Conservation (phyloP, 2,797 vertebrate genomes). For the Okamejei kenojei region DNA sequence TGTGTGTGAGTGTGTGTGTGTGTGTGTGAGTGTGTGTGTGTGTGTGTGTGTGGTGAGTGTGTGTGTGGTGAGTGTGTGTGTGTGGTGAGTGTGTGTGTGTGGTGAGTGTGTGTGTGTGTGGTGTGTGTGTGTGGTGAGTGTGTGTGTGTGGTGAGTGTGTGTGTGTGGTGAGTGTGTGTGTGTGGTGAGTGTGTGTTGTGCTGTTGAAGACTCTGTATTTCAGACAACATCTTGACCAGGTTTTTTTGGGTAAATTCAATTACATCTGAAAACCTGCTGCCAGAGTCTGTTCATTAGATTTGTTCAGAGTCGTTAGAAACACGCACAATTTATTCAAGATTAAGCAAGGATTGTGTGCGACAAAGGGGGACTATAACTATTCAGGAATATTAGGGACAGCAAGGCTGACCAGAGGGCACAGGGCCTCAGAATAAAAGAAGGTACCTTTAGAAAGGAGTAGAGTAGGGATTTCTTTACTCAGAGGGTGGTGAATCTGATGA, state of each 20-base stretch:
- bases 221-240: background rate
- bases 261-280: background rate
- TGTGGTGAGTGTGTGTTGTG: background rate
- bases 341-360: background rate
- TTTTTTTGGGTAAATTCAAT: background rate
- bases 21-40: background rate
- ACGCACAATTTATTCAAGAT: background rate
- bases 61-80: background rate
- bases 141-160: background rate
- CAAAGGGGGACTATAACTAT: background rate
- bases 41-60: background rate
- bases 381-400: background rate
- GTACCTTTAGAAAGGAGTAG: too few species aligned
- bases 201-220: background rate
- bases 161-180: background rate
- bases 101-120: background rate
- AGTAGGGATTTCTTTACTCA: too few species aligned
- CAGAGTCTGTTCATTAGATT: background rate
- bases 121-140: background rate
- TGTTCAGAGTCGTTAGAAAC: background rate
- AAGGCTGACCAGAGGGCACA: background rate
- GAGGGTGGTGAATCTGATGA: too few species aligned
- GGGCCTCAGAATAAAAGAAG: too few species aligned
- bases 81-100: background rate
- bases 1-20: too few species aligned